Evolutionary conservation across 2,113 vertebrate species (phyloP), one percentile per base, ranked within the genome.

Genomic region (Zosterops hypoxanthus): DNA sequence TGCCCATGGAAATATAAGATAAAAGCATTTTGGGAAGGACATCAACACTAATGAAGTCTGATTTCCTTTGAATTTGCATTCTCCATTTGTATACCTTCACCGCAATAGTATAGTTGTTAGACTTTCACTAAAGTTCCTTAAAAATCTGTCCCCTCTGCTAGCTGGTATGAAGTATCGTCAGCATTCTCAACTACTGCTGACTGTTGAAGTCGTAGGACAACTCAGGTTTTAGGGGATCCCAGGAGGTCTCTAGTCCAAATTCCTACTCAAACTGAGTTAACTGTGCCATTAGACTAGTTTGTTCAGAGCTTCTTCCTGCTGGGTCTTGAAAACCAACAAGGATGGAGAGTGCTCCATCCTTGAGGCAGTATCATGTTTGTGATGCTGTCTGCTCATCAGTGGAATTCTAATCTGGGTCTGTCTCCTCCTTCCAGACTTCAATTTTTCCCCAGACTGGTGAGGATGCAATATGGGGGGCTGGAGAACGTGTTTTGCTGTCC

Each of bases 401-500:
- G 36, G n/a, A 28, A 8, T 18, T 49, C 46, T 69, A 28, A 61
- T 46, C 46, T 41, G 20, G 6, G 20, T 24, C 42, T n/a, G 9
- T 68, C 11, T 88, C 53, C 19, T 75, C 18, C 56, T 14, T 11
- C 5, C 44, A 88, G 26, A 7, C 18, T 82, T 71, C 60, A 29
- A 75, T 52, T 90, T 85, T 90, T 72, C 36, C 31, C 41, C 53
- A 8, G 65, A 26, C 14, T 72, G 36, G n/a, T 64, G 61, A 78
- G 11, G 49, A 60, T 60, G 23, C 0, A 0, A 21, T 59, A 65
- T 2, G 0, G 0, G 15, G 8, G 20, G 2, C 12, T 20, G 28
- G 16, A 73, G 23, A 21, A 75, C 3, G 2, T 80, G 28, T 29
- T 59, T 72, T 64, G 34, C 26, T 86, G 31, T 39, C 44, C 23